Conservation (phyloP, 1,140 invertebrate species). For the Leguminivora glycinivorella region DNA sequence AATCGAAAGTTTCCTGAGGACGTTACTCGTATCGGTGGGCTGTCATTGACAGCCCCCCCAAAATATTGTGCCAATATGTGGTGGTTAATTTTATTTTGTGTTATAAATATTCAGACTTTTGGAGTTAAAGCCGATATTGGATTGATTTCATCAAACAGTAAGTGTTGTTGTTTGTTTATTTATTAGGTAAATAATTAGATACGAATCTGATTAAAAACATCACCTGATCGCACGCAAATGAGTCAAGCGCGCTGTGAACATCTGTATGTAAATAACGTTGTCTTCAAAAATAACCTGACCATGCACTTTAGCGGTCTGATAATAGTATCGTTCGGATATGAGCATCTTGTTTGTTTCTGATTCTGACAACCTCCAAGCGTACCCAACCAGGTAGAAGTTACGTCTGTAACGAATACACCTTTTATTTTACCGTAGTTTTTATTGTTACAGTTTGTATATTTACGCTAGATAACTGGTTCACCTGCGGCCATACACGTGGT, state of each 20-base stretch:
- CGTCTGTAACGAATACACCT: conserved; percentile 12
- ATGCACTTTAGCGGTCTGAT: no score
- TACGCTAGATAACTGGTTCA: conserved; percentile 40
- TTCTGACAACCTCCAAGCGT: background rate
- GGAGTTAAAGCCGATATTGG: conserved; percentile 42
- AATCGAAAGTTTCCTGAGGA: conserved; percentile 70
- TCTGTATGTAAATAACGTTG: background rate
- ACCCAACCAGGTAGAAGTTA: conserved; percentile 6
- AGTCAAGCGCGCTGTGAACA: background rate
- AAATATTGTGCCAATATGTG: conserved; percentile 73
- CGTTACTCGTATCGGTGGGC: conserved; percentile 72
- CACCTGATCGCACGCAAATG: background rate
- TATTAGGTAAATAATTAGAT: background rate
- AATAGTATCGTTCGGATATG: no score
- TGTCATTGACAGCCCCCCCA: conserved; percentile 72
- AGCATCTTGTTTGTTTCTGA: no score
- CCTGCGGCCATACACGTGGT: conserved; percentile 35
- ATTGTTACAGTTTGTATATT: no score
- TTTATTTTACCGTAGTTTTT: conserved; percentile 33
- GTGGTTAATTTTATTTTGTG: conserved; percentile 72
- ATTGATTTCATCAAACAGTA: conserved; percentile 50
- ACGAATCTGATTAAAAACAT: background rate
- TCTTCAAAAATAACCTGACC: no score
- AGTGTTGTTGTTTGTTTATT: conserved; percentile 29
- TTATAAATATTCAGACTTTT: conserved; percentile 59